phyloP scores from a whole-genome alignment of 2,888 invertebrate species.

The Diadegma fenestrale region DNA sequence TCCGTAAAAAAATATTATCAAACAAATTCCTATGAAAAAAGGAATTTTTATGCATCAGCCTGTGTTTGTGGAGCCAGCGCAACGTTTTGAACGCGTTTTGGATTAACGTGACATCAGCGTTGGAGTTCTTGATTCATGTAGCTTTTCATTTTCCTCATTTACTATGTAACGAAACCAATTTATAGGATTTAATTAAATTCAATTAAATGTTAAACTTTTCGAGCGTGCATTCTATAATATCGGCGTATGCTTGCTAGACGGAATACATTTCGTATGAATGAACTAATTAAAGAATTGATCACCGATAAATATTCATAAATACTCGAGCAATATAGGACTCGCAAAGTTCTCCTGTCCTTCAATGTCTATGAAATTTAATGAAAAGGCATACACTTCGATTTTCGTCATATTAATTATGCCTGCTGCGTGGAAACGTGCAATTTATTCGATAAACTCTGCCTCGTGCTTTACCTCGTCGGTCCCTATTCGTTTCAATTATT shows the following conservation, averaged over 20 bases:
- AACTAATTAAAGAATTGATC: conserved; percentile 9
- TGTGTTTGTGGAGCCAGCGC: neutral
- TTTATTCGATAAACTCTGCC: neutral
- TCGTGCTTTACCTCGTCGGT: neutral
- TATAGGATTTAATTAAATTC: neutral
- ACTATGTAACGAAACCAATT: neutral
- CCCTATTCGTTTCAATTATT: neutral
- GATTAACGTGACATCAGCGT: neutral
- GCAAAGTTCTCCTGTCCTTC: neutral
- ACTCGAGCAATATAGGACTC: neutral
- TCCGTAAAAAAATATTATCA: too few species aligned
- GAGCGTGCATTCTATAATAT: neutral
- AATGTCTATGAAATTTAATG: conserved; percentile 21
- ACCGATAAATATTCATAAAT: conserved; percentile 27
- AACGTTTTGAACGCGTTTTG: neutral
- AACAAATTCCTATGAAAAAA: too few species aligned
- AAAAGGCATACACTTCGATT: conserved; percentile 5
- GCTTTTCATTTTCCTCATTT: conserved; percentile 1
- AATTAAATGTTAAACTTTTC: neutral
- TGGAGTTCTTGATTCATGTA: conserved; percentile 1
- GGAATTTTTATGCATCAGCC: too few species aligned
- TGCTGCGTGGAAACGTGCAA: neutral
- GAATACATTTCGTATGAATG: neutral
- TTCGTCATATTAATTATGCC: conserved; percentile 8
- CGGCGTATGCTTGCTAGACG: neutral